Evolutionary conservation across 2,888 invertebrate genomes (phyloP), one percentile per base, ranked within the genome.

Genomic region (Lycia hirtaria): DNA sequence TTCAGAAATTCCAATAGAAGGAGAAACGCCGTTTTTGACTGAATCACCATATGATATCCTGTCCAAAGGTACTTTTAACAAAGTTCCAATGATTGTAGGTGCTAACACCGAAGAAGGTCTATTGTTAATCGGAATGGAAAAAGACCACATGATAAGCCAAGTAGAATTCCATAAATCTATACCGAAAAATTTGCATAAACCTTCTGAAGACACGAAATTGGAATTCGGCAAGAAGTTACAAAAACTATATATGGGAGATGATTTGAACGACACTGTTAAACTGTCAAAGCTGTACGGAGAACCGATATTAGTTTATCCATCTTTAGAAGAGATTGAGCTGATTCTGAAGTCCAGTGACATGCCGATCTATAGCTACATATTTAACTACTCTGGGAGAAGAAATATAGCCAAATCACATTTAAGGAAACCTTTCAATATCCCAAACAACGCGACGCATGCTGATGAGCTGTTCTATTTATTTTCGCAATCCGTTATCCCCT

Each of bases 381-480:
- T 88, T 35, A 76, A 75, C 41, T 88, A 88, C 44, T 52, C 63
- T 10, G 87, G 88, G 0, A 66, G 71, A 56, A 73, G 83, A 32
- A 88, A 87, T 55, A 17, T 83, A 0, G 54, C 72, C 0, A 87
- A 83, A 63, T 22, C 75, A 1, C 32, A 63, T 0, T 38, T 69
- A 1, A 75, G 75, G 3, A 55, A 65, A 2, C 62, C 74, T 0
- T 76, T 75, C 30, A 60, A 58, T 1, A 60, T 55, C 0, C 62
- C 71, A 0, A 57, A 72, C 0, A 87, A 86, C 1, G 85, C 88
- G 0, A 79, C 87, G 1, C 88, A 88, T 45, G 87, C 80, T 4
- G 88, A 88, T 49, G 88, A 88, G 0, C 19, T 88, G 4, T 85
- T 88, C 33, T 91, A 90, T 55, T 51, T 91, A 20, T 90, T 90